Conservation (phyloP, 2,888 invertebrate species). For the Polia nebulosa region DNA sequence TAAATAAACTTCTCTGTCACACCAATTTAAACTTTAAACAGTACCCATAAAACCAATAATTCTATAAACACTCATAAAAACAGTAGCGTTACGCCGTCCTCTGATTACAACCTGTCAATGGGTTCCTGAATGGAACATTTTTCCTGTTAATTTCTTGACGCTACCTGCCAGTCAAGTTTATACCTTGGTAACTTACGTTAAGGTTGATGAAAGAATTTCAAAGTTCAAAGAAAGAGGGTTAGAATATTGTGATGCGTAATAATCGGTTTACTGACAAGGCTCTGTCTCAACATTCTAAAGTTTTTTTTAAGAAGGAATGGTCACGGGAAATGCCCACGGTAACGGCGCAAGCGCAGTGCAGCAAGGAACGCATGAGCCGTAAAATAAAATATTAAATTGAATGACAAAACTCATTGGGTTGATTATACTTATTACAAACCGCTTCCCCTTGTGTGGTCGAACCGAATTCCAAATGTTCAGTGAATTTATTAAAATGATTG, state of each 20-base stretch:
- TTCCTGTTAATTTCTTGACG: conserved; percentile 42
- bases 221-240: conserved; percentile 34
- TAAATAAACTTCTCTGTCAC: conserved; percentile 27
- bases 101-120: conserved; percentile 66
- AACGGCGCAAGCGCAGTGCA: conserved; percentile 46
- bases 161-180: conserved; percentile 12
- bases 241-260: conserved; percentile 57
- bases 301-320: conserved; percentile 63
- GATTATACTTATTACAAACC: conserved; percentile 22
- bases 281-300: conserved; percentile 65
- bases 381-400: conserved; percentile 33
- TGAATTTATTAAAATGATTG: conserved; percentile 20
- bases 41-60: conserved; percentile 34
- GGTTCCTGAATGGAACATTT: conserved; percentile 52
- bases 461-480: conserved; percentile 28
- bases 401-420: conserved; percentile 26
- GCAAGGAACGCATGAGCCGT: conserved; percentile 32
- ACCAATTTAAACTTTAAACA: conserved; percentile 30
- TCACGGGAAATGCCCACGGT: conserved; percentile 80
- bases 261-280: conserved; percentile 58
- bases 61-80: conserved; percentile 23
- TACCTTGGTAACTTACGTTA: conserved; percentile 15
- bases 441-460: conserved; percentile 29
- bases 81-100: conserved; percentile 58
- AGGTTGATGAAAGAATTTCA: neutral